These are phyloP conservation scores for Epizoanthus fatuus DNA, from an alignment of 92 coral and sea anemone genomes.

Conservation along the genomic window DNA sequence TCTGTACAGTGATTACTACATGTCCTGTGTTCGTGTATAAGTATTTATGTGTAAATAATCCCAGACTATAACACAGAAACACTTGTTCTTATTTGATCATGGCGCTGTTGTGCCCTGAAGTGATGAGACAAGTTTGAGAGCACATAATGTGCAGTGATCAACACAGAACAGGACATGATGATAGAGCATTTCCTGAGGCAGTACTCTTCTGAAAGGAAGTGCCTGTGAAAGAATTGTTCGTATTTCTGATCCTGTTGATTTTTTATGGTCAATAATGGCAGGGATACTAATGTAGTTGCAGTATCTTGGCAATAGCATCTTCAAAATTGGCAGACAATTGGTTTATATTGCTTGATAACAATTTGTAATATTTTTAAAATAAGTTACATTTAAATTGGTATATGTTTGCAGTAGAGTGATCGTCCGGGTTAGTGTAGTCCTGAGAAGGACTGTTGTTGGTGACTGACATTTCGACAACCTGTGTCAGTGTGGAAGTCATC, in stretches of 20 bases:
- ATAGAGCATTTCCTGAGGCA: slow-evolving; percentile 15
- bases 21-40: slow-evolving; percentile 31
- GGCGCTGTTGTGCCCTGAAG: slow-evolving; percentile 63
- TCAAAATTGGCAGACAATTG: no score
- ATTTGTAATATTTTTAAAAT: no score
- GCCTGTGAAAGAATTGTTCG: slow-evolving; percentile 35
- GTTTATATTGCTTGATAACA: no score
- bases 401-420: no score
- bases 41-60: slow-evolving; percentile 15
- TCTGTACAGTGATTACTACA: not conserved
- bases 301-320: no score
- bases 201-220: not conserved
- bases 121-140: slow-evolving; percentile 82
- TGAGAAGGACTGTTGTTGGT: no score
- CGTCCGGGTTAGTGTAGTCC: no score
- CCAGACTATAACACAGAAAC: slow-evolving; percentile 56
- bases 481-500: no score
- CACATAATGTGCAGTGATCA: slow-evolving; percentile 67
- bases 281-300: no score
- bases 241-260: slow-evolving; percentile 60
- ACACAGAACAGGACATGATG: slow-evolving; percentile 68
- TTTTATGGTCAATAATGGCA: no score
- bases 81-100: slow-evolving; percentile 96
- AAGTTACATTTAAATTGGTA: no score
- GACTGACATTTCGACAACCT: no score